phyloP scores from a whole-genome alignment of 2,888 invertebrate species.

The Prenolepis imparis region DNA sequence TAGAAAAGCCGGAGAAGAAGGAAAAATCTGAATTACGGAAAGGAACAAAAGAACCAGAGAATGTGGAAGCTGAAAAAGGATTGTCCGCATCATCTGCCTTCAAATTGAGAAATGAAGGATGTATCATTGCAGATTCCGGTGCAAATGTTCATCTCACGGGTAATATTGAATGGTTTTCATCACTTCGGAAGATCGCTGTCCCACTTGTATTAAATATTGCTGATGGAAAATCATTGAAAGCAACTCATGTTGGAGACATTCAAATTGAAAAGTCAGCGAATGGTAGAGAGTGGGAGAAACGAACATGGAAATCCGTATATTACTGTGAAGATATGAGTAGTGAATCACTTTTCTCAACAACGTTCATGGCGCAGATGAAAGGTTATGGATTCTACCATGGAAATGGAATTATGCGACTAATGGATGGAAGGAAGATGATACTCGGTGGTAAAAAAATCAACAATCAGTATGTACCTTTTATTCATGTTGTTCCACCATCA shows the following conservation, averaged over 20 bases:
- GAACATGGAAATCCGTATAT: too few relatives aligned
- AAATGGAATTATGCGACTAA: too few relatives aligned
- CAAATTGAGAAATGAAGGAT: not conserved
- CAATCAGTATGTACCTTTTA: constrained; percentile 51
- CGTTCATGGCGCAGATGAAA: too few relatives aligned
- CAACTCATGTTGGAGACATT: constrained; percentile 40
- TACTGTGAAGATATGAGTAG: too few relatives aligned
- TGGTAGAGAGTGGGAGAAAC: too few relatives aligned
- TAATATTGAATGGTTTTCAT: constrained; percentile 49
- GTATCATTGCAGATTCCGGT: constrained; percentile 51
- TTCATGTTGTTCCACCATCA: constrained; percentile 33
- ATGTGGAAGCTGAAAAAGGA: too few relatives aligned
- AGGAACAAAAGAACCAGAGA: constrained; percentile 20
- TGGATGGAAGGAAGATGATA: constrained; percentile 34
- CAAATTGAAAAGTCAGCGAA: too few relatives aligned
- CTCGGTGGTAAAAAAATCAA: constrained; percentile 36
- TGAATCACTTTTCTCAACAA: too few relatives aligned
- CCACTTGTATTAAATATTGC: constrained; percentile 39
- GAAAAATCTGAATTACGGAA: not conserved
- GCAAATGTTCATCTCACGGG: constrained; percentile 44
- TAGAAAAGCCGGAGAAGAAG: constrained; percentile 3
- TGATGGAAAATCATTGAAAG: constrained; percentile 19
- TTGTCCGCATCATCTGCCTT: constrained; percentile 28
- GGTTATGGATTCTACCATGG: too few relatives aligned
- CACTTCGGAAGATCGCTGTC: constrained; percentile 11